Percentiles rank a stretch among this genome's conserved stretches.
Evolutionary conservation across 2,888 invertebrate genomes (phyloP).

Genomic region (Meghimatium bilineatum): DNA sequence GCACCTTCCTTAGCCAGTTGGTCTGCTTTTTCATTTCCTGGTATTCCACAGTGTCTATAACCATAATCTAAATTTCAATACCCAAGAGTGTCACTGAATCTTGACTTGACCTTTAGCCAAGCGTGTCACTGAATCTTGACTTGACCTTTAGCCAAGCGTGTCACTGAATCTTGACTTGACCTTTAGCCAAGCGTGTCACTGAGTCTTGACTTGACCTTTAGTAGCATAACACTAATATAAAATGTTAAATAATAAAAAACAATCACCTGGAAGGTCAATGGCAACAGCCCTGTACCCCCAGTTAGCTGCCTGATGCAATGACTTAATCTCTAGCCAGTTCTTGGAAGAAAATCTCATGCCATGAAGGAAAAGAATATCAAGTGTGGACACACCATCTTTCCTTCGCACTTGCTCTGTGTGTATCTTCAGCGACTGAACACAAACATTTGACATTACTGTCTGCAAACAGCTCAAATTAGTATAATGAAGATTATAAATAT

Average conservation of each 20-base stretch:
- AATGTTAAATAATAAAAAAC: neutral
- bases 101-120: too few species aligned
- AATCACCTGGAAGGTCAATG: constrained; percentile 78
- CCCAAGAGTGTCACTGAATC: too few species aligned
- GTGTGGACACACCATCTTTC: constrained; percentile 8
- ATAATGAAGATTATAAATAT: neutral
- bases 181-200: too few species aligned
- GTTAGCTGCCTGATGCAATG: constrained; percentile 76
- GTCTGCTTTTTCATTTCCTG: too few species aligned
- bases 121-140: too few species aligned
- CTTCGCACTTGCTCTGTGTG: constrained; percentile 22
- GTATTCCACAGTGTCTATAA: too few species aligned
- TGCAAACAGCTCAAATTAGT: neutral
- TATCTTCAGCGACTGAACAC: constrained; percentile 26
- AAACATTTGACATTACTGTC: neutral
- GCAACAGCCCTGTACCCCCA: constrained; percentile 77
- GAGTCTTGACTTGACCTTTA: too few species aligned
- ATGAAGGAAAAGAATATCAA: constrained; percentile 77
- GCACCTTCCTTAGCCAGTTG: too few species aligned
- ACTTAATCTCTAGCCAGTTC: constrained; percentile 77
- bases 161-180: too few species aligned
- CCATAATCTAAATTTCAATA: too few species aligned
- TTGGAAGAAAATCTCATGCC: constrained; percentile 77
- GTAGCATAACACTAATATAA: too few species aligned
- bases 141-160: too few species aligned